Base-by-base conservation (phyloP, 2,113 vertebrate genomes). In the Hipposideros armiger region DNA sequence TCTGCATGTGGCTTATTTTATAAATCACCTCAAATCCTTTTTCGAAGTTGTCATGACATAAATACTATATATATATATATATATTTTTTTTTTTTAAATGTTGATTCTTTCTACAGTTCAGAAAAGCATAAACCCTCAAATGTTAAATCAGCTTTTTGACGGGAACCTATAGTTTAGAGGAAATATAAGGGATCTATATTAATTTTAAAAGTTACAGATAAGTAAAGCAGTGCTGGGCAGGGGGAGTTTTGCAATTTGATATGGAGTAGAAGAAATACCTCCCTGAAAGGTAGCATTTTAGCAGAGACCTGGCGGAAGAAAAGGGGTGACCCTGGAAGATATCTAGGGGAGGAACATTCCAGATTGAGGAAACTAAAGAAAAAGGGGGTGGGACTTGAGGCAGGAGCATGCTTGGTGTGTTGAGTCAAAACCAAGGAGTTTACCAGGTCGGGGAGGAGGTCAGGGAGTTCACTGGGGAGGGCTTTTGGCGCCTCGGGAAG, bases 111-210 rank as follows among this genome's bases (percentile, higher is more conserved):
- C 78, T 74, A 73, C 52, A 56, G 9, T 52, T 93, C 30, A 77
- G 40, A 40, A 78, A 87, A 78, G 50, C 26, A 69, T 66, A 69
- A 67, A 42, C 10, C 4, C 15, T 89, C 45, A 66, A 81, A 13
- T 67, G 32, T 87, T 90, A 77, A 72, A 86, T 94, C 22, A 67
- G 30, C 36, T 60, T 84, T 74, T 72, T 78, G 36, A 76, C 47
- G 66, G 62, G 86, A 72, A 70, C 20, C 7, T 94, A 9, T 32
- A 80, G 36, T 88, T 78, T 88, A 14, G 6, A 40, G 58, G 54
- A 82, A 62, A 77, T 66, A 81, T 14, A 74, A 62, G 20, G 14
- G 28, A 26, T 66, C 16, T 32, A 2, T 94, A 66, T 66, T 93
- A 36, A 73, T 69, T 66, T 82, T 32, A 36, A 69, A 70, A 76